A percentile compares a stretch with the other conserved stretches of the same genome.
phyloP scores from a whole-genome alignment of 1,140 invertebrate genomes.

The Plectrocnemia conspersa region DNA sequence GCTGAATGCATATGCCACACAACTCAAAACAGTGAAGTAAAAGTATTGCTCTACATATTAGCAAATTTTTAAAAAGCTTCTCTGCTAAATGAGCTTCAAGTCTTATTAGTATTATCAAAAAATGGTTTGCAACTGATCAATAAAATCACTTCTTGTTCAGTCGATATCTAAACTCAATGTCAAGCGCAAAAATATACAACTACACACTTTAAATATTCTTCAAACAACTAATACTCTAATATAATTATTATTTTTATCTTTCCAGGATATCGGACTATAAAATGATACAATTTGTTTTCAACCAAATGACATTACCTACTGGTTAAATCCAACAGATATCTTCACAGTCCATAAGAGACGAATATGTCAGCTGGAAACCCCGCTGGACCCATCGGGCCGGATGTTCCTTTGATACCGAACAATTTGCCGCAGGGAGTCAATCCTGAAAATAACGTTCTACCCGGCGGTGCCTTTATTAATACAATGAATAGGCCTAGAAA shows the following conservation, averaged over 20 bases:
- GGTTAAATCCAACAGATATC: constrained; percentile 8
- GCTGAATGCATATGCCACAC: too few species aligned
- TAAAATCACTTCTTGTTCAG: too few species aligned
- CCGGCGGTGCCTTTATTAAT: constrained; percentile 50
- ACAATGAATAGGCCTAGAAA: constrained; percentile 52
- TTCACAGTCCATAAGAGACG: background rate
- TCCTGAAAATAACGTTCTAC: constrained; percentile 52
- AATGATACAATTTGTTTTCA: constrained; percentile 2
- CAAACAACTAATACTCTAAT: too few species aligned
- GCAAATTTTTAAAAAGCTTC: too few species aligned
- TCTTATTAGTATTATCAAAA: too few species aligned
- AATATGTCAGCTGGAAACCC: constrained; percentile 35
- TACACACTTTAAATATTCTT: too few species aligned
- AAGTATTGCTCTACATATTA: too few species aligned
- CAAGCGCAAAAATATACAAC: too few species aligned
- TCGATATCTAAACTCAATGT: too few species aligned
- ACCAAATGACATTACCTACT: constrained; percentile 5
- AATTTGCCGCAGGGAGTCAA: constrained; percentile 49
- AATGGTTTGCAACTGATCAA: too few species aligned
- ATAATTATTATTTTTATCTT: background rate
- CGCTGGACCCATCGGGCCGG: constrained; percentile 37
- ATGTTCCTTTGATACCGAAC: constrained; percentile 29
- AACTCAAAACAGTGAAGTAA: too few species aligned
- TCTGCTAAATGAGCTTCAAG: too few species aligned
- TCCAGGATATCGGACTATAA: background rate